Conservation (phyloP, 2,113 vertebrate genomes). For the Mormyrus iriodes region DNA sequence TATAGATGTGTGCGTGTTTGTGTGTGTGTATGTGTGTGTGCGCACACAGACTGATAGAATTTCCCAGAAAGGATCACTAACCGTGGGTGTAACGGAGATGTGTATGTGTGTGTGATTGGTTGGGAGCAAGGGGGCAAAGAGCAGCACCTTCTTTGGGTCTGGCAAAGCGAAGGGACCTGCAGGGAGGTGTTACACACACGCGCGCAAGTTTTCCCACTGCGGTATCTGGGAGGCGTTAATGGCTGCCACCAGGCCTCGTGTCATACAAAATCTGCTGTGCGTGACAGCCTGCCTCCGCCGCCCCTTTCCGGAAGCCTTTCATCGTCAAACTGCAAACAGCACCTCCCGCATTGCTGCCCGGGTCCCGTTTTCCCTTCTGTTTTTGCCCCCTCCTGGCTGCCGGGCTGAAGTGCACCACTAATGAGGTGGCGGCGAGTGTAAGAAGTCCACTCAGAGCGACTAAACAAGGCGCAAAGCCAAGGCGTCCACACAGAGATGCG, state of each 20-base stretch:
- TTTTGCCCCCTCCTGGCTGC: slow-evolving; percentile 1
- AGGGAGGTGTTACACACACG: slow-evolving; percentile 28
- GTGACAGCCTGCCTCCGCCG: slow-evolving; percentile 58
- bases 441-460: not conserved
- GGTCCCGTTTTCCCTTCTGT: not conserved
- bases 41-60: not conserved
- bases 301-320: slow-evolving; percentile 26
- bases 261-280: slow-evolving; percentile 61
- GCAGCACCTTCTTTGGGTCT: not conserved
- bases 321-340: slow-evolving; percentile 2
- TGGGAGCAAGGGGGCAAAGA: not conserved
- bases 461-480: not conserved
- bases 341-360: not conserved
- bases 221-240: slow-evolving; percentile 68
- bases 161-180: slow-evolving; percentile 31
- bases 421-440: not conserved
- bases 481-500: not conserved
- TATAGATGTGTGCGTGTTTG: slow-evolving; percentile 17
- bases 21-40: too few relatives aligned
- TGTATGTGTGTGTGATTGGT: not conserved
- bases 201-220: slow-evolving; percentile 46
- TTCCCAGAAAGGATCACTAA: not conserved
- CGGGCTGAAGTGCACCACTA: not conserved
- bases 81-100: not conserved
- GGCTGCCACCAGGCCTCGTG: slow-evolving; percentile 50